A percentile compares a stretch with the other conserved stretches of the same genome.
Evolutionary conservation across 2,797 vertebrate genomes (phyloP).

Genomic region (Chanos chanos): DNA sequence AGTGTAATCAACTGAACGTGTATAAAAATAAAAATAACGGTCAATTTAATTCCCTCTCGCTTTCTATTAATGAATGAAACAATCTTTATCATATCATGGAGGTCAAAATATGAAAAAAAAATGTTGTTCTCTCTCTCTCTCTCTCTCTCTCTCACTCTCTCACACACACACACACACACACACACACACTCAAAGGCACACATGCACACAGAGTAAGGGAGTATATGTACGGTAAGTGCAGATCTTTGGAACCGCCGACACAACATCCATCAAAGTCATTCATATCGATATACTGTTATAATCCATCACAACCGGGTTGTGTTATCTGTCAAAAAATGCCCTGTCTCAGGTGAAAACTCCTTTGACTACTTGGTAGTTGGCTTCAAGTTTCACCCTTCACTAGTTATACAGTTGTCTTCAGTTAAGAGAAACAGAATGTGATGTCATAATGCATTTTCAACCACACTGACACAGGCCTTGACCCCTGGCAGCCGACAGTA

Average conservation of each 20-base stretch:
- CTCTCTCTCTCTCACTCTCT: too few relatives aligned
- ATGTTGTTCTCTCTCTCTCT: too few relatives aligned
- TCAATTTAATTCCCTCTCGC: too few relatives aligned
- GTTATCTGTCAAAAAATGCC: background rate
- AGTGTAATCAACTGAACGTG: too few relatives aligned
- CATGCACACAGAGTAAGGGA: too few relatives aligned
- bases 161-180: background rate
- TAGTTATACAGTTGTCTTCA: slow-evolving; percentile 7
- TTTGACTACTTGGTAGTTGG: background rate
- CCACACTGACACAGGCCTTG: slow-evolving; percentile 16
- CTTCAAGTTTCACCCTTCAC: slow-evolving; percentile 1
- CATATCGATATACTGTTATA: background rate
- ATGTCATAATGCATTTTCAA: slow-evolving; percentile 20
- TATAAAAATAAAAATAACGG: too few relatives aligned
- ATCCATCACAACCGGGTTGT: slow-evolving; percentile 19
- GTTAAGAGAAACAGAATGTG: slow-evolving; percentile 8
- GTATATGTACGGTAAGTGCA: too few relatives aligned
- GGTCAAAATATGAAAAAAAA: too few relatives aligned
- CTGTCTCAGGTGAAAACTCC: background rate
- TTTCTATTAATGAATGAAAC: too few relatives aligned
- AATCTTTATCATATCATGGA: too few relatives aligned
- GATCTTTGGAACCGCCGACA: background rate
- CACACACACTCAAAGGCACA: background rate
- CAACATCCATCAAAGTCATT: slow-evolving; percentile 5
- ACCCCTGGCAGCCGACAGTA: slow-evolving; percentile 35